Percentiles rank a stretch among this genome's conserved stretches.
Evolutionary conservation across 2,888 invertebrate species (phyloP).

Genomic region (Acanthosepion lycidas): DNA sequence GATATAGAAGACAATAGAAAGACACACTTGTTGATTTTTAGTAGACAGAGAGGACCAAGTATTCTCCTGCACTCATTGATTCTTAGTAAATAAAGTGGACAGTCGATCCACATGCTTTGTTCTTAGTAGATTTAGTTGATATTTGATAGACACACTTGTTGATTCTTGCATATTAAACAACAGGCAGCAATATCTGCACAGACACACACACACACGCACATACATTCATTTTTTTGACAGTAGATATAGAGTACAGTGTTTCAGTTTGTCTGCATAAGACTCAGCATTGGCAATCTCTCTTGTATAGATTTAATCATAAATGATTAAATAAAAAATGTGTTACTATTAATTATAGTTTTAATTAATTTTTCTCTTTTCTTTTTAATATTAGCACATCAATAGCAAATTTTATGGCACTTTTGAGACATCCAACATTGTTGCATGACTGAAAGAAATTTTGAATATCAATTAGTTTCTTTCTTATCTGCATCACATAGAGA

Average conservation of each 20-base stretch:
- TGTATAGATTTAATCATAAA: background rate
- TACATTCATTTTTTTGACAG: no score
- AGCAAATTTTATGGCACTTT: constrained; percentile 33
- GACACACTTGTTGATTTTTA: no score
- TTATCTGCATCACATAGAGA: background rate
- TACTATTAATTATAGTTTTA: constrained; percentile 33
- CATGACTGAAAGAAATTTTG: background rate
- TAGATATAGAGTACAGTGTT: no score
- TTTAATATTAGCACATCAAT: constrained; percentile 33
- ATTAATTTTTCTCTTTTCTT: constrained; percentile 18
- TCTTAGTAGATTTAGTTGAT: no score
- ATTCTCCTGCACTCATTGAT: no score
- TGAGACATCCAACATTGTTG: background rate
- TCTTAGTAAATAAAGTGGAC: no score
- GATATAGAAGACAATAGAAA: no score
- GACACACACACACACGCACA: background rate
- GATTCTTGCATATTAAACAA: no score
- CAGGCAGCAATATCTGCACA: no score
- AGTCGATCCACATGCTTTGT: no score
- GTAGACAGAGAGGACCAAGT: no score
- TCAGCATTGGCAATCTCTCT: background rate
- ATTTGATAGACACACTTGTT: no score
- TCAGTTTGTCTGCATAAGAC: background rate
- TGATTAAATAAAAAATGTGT: background rate
- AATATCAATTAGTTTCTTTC: constrained; percentile 18